These are phyloP conservation scores for Physocephala rufipes DNA, from an alignment of 2,888 invertebrate genomes.

Conservation along the genomic window DNA sequence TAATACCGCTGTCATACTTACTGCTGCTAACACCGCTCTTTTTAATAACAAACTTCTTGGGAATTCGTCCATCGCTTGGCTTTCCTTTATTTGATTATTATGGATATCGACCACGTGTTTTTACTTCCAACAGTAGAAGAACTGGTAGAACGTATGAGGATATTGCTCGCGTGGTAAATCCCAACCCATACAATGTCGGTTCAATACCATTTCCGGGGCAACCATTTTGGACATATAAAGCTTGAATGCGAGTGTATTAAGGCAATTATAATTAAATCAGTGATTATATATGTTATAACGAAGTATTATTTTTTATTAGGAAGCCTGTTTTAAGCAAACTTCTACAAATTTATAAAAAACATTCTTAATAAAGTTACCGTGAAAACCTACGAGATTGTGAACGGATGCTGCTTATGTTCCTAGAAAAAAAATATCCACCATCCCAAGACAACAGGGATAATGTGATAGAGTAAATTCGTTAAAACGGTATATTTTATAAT, in stretches of 20 bases:
- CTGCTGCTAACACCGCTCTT: not conserved
- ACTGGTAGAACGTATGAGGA: slow-evolving; percentile 72
- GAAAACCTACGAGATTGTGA: too few species aligned
- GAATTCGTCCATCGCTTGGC: not conserved
- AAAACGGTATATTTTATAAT: too few species aligned
- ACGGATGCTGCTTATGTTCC: too few species aligned
- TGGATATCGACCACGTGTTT: not conserved
- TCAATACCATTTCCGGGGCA: slow-evolving; percentile 69
- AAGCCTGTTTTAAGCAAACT: too few species aligned
- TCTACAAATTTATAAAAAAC: too few species aligned
- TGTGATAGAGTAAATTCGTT: too few species aligned
- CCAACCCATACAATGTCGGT: slow-evolving; percentile 69
- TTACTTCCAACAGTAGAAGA: slow-evolving; percentile 12
- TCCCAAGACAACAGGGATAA: too few species aligned
- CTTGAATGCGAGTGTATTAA: not conserved
- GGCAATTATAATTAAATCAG: too few species aligned
- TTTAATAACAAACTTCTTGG: not conserved
- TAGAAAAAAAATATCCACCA: too few species aligned
- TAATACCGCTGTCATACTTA: not conserved
- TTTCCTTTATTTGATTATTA: not conserved
- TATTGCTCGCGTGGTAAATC: slow-evolving; percentile 75
- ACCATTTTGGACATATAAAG: slow-evolving; percentile 67
- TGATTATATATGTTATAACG: too few species aligned
- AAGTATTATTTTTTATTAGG: too few species aligned
- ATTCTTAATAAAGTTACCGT: too few species aligned